Conservation (phyloP, 2,888 invertebrate genomes). For the Alviniconcha strummeri region DNA sequence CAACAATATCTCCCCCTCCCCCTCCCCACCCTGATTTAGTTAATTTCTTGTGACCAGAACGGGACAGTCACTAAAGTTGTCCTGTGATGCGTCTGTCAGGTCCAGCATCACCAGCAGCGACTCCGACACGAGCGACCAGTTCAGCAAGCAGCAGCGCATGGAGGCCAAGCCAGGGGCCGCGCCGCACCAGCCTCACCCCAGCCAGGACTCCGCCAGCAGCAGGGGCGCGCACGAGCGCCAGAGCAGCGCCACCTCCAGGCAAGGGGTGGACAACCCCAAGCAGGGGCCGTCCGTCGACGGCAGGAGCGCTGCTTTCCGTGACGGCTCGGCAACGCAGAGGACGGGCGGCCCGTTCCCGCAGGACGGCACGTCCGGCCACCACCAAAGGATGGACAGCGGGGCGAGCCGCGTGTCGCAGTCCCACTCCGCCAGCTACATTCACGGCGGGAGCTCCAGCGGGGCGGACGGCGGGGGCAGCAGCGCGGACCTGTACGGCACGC, state of each 20-base stretch:
- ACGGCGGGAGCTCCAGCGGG: neutral
- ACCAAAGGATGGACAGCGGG: slow-evolving; percentile 23
- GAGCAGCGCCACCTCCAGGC: slow-evolving; percentile 8
- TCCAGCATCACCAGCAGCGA: slow-evolving; percentile 49
- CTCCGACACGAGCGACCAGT: slow-evolving; percentile 44
- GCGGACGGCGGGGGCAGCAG: neutral
- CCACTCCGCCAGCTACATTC: slow-evolving; percentile 19
- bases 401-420: slow-evolving; percentile 35
- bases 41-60: too few relatives aligned
- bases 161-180: slow-evolving; percentile 11
- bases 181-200: slow-evolving; percentile 18
- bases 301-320: slow-evolving; percentile 7
- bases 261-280: slow-evolving; percentile 16
- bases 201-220: slow-evolving; percentile 10
- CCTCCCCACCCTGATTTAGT: too few relatives aligned
- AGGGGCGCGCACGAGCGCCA: slow-evolving; percentile 10
- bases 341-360: slow-evolving; percentile 27
- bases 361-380: neutral
- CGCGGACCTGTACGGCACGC: slow-evolving; percentile 57
- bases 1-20: too few relatives aligned
- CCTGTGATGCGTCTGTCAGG: slow-evolving; percentile 27
- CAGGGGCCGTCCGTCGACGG: neutral
- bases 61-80: too few relatives aligned
- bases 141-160: slow-evolving; percentile 12
- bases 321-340: slow-evolving; percentile 30